Conservation (phyloP, 2,888 invertebrate species). For the Zeuzera pyrina region DNA sequence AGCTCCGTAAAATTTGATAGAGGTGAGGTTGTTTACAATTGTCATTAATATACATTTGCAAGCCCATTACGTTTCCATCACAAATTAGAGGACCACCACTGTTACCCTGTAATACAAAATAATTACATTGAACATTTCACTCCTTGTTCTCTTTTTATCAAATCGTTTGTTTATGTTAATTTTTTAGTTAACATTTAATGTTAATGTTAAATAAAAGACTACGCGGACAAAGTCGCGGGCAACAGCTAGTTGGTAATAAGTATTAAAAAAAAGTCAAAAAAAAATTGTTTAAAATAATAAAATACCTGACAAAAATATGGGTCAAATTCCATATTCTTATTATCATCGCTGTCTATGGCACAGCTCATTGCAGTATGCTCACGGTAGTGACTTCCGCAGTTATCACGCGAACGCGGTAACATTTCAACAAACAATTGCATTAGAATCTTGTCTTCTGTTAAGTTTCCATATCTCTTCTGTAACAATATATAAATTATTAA, state of each 20-base stretch:
- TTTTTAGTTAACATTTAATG: too few species aligned
- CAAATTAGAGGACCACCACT: conserved; percentile 58
- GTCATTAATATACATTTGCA: conserved; percentile 52
- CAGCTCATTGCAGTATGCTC: conserved; percentile 43
- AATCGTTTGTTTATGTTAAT: not conserved
- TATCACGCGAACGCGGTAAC: conserved; percentile 23
- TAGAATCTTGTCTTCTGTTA: conserved; percentile 31
- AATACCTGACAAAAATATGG: conserved; percentile 42
- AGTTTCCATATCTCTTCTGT: conserved; percentile 27
- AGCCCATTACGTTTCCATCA: conserved; percentile 37
- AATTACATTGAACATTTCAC: not conserved
- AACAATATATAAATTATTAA: conserved; percentile 9
- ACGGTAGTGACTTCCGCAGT: conserved; percentile 39
- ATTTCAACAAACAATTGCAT: conserved; percentile 38
- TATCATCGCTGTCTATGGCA: conserved; percentile 26
- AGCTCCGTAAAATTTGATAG: conserved; percentile 42
- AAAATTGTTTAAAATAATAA: not conserved
- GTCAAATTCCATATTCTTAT: conserved; percentile 23
- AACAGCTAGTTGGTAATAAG: too few species aligned
- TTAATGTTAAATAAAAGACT: too few species aligned
- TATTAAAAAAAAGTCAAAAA: too few species aligned
- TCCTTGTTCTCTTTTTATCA: not conserved
- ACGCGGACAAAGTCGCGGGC: too few species aligned
- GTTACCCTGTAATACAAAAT: conserved; percentile 35
- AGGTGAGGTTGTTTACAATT: conserved; percentile 48